Evolutionary conservation across 2,113 vertebrate species (phyloP), one percentile per base, ranked within the genome.

Genomic region (Heliornis fulica): DNA sequence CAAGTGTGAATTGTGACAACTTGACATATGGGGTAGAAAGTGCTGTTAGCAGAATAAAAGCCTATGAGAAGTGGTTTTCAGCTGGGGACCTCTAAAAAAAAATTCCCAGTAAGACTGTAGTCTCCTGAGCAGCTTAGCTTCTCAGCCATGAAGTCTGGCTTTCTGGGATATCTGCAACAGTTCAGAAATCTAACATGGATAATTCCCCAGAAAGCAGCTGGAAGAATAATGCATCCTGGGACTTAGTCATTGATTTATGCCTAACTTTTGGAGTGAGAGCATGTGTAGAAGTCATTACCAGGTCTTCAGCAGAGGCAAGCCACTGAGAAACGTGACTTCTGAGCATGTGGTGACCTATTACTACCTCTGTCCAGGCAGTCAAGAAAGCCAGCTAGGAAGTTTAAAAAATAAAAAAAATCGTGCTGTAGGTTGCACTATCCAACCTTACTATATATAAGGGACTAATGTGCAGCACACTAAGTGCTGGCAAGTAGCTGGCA

Each of bases 21-120:
- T 93, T 95, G 84, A 68, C 32, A 36, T 87, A 64, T 7, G 57
- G 48, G 59, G 41, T 81, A 92, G 89, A 95, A 88, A 95, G 59
- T 94, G 68, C 64, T 80, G 45, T 21, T 83, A 83, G 88, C 79
- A 77, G 83, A 89, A 15, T 41, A 41, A 77, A 68, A 86, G 63
- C 88, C 75, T 1, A 7, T 43, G 66, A 95, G 71, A 94, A 94
- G 68, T 51, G 85, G 31, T 77, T 95, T 94, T 83, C 94, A 74
- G 16, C 65, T 88, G 45, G 45, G 79, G 63, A 86, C 45, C 71
- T 93, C 85, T 57, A 40, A 56, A 41, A 26, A 8, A 8, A 50
- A 25, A 6, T 69, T 72, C 68, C 54, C 66, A 72, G 63, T 48
- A 86, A 70, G 64, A 48, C 53, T 48, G 31, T 34, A 51, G 66